A percentile compares a stretch with the other conserved stretches of the same genome.
Evolutionary conservation across 2,113 vertebrate species (phyloP).

Genomic region (Herpailurus yagouaroundi): DNA sequence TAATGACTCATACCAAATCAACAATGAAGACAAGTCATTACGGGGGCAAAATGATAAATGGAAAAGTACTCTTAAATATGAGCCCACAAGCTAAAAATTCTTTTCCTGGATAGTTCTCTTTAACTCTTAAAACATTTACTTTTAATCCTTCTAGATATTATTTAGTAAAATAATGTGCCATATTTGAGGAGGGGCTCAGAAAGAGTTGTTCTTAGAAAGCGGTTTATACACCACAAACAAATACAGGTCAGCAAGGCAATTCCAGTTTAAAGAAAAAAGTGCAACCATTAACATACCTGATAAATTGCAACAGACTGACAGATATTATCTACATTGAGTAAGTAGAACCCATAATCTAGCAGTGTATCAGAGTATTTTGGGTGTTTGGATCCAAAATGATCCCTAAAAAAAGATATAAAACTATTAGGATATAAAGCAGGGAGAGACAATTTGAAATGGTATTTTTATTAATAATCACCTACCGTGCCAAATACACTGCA

Average conservation of each 20-base stretch:
- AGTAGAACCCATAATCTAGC: slow-evolving; percentile 99
- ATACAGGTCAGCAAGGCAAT: slow-evolving; percentile 44
- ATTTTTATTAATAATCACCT: slow-evolving; percentile 64
- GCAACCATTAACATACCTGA: slow-evolving; percentile 88
- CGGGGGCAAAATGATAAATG: neutral
- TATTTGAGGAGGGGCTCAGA: neutral
- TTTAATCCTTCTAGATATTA: neutral
- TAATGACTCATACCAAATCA: neutral
- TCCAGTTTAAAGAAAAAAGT: slow-evolving; percentile 38
- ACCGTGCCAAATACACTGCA: slow-evolving; percentile 97
- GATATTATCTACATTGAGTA: slow-evolving; percentile 99
- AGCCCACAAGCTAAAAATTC: neutral
- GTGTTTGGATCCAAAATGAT: slow-evolving; percentile 99
- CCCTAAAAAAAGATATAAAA: slow-evolving; percentile 86
- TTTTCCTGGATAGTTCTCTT: neutral
- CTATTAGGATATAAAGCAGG: slow-evolving; percentile 52
- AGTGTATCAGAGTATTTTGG: slow-evolving; percentile 99
- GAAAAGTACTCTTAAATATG: neutral
- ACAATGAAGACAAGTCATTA: neutral
- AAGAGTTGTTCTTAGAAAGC: slow-evolving; percentile 12
- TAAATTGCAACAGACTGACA: slow-evolving; percentile 99
- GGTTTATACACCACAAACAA: neutral
- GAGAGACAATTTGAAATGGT: neutral
- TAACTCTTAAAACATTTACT: slow-evolving; percentile 38
- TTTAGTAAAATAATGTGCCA: neutral